These are phyloP conservation scores for Choristoneura fumiferana DNA, from an alignment of 1,140 invertebrate species.

Conservation along the genomic window DNA sequence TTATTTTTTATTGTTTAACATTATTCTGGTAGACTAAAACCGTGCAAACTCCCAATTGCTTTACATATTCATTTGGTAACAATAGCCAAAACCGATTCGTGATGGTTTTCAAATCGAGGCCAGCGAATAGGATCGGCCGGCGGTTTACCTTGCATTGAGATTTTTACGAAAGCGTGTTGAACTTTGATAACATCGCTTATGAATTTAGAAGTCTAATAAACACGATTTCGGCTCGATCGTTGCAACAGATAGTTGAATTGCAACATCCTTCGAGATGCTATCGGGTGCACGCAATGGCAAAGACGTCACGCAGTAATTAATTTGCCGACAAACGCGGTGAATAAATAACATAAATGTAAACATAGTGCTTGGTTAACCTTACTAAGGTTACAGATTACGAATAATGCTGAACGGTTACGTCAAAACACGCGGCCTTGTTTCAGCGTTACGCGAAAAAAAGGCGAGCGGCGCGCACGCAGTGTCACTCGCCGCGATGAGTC, in stretches of 20 bases:
- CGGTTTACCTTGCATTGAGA: slow-evolving; percentile 5
- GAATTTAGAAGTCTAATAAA: not conserved
- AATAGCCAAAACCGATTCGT: slow-evolving; percentile 10
- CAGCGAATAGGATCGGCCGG: not conserved
- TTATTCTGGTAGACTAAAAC: too few relatives aligned
- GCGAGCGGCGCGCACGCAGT: not conserved
- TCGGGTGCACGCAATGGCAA: too few relatives aligned
- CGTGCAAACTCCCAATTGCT: not conserved
- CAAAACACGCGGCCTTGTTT: slow-evolving; percentile 16
- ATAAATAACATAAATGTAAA: too few relatives aligned
- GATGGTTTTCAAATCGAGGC: slow-evolving; percentile 13
- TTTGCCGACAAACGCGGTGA: too few relatives aligned
- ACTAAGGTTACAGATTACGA: not conserved
- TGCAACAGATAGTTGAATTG: too few relatives aligned
- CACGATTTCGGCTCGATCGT: too few relatives aligned
- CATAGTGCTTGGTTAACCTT: not conserved
- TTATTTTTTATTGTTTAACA: too few relatives aligned
- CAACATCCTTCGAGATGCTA: too few relatives aligned
- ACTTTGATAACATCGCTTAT: slow-evolving; percentile 10
- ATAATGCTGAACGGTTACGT: not conserved
- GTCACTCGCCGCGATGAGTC: not conserved
- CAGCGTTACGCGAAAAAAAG: not conserved
- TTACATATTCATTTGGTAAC: slow-evolving; percentile 17
- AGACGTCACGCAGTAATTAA: too few relatives aligned
- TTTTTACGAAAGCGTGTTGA: slow-evolving; percentile 18